Conservation (phyloP, 2,888 invertebrate species). For the Nomada ferruginata region DNA sequence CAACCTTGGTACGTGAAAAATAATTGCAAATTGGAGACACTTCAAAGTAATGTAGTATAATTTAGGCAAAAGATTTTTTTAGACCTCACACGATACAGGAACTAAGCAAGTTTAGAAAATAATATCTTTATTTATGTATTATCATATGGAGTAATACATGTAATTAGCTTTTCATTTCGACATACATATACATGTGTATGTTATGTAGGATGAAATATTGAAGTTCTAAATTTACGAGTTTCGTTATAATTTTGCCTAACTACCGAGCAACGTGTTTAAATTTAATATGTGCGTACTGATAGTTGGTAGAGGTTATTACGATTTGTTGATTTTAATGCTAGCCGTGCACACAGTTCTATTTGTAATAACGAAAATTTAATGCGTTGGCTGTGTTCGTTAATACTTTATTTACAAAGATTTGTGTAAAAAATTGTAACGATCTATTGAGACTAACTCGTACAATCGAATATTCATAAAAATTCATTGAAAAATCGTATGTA, state of each 20-base stretch:
- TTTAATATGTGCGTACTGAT: conserved; percentile 20
- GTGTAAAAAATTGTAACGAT: too few species aligned
- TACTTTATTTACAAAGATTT: not conserved
- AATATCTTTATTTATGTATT: too few species aligned
- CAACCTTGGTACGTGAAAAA: too few species aligned
- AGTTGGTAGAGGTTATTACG: not conserved
- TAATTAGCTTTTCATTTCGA: not conserved
- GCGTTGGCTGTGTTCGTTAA: not conserved
- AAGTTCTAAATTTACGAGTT: conserved; percentile 17
- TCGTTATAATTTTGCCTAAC: not conserved
- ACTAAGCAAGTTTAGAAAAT: too few species aligned
- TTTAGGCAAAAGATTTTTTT: too few species aligned
- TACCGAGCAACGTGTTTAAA: not conserved
- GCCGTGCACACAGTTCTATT: not conserved
- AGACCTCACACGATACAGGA: too few species aligned
- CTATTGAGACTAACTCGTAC: too few species aligned
- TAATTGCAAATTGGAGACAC: too few species aligned
- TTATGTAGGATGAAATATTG: conserved; percentile 1
- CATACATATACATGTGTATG: not conserved
- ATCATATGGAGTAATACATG: not conserved
- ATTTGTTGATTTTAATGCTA: conserved; percentile 22
- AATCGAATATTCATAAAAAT: too few species aligned
- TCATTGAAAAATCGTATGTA: too few species aligned
- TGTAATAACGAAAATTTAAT: not conserved
- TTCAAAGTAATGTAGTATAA: too few species aligned